These are phyloP conservation scores for Pegea sp. DNA, from an alignment of 23 tunicate species.

Conservation along the genomic window DNA sequence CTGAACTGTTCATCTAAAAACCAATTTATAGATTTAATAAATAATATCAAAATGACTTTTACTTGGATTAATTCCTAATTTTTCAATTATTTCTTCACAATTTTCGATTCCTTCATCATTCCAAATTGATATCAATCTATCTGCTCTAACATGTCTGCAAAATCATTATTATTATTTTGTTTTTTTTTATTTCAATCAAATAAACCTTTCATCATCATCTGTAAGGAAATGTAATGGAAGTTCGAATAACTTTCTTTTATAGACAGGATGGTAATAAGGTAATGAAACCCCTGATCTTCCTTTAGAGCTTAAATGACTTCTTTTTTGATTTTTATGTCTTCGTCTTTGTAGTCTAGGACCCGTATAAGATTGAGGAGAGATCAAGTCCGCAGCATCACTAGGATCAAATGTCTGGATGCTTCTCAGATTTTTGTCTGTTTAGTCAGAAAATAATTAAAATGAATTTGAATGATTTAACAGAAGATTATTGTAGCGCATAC, in stretches of 20 bases:
- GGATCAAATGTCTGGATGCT: too few relatives aligned
- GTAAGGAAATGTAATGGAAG: constrained; percentile 44
- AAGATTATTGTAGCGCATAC: too few relatives aligned
- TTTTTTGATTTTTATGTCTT: too few relatives aligned
- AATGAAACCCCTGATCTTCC: too few relatives aligned
- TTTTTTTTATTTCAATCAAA: neutral
- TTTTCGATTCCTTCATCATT: constrained; percentile 53
- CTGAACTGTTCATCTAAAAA: constrained; percentile 37
- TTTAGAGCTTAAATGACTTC: too few relatives aligned
- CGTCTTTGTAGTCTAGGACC: too few relatives aligned
- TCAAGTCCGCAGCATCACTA: too few relatives aligned
- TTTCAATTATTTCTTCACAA: constrained; percentile 21
- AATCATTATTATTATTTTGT: neutral
- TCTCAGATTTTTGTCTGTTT: too few relatives aligned
- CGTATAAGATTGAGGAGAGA: too few relatives aligned
- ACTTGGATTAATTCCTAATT: constrained; percentile 21
- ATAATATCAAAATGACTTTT: neutral
- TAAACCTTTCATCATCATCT: constrained; percentile 52
- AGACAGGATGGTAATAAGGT: constrained; percentile 79
- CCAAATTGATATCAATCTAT: constrained; percentile 30
- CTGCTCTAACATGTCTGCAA: constrained; percentile 39
- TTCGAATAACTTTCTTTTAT: constrained; percentile 25
- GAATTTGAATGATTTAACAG: too few relatives aligned
- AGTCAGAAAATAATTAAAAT: too few relatives aligned
- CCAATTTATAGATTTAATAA: neutral